Evolutionary conservation across 2,797 vertebrate genomes (phyloP).

Genomic region (Sebastes dallii): DNA sequence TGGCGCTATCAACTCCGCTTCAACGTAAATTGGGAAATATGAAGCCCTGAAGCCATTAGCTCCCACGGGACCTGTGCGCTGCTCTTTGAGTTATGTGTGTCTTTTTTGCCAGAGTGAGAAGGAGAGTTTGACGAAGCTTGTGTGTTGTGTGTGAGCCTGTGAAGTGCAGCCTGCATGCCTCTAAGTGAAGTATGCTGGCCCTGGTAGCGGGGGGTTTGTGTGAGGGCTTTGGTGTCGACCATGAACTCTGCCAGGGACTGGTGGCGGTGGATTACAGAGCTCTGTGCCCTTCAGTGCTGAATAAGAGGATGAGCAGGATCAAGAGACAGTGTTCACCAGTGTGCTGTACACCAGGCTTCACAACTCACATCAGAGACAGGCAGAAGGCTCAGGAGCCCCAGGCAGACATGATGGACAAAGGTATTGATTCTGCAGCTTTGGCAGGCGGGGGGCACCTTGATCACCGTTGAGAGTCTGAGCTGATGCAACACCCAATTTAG

Average conservation of each 20-base stretch:
- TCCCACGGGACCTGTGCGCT: not conserved
- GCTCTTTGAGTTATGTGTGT: constrained; percentile 24
- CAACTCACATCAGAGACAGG: constrained; percentile 48
- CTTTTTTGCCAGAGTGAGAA: constrained; percentile 7
- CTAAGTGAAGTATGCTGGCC: constrained; percentile 23
- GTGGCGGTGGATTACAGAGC: constrained; percentile 61
- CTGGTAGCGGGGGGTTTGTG: constrained; percentile 12
- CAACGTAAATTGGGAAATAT: constrained; percentile 27
- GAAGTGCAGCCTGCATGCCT: constrained; percentile 2
- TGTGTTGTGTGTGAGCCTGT: constrained; percentile 11
- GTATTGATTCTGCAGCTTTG: constrained; percentile 56
- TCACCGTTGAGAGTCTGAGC: constrained; percentile 12
- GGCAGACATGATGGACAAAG: constrained; percentile 41
- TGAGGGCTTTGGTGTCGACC: constrained; percentile 58
- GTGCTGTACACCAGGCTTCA: constrained; percentile 55
- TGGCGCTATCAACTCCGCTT: constrained; percentile 7
- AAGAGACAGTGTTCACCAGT: constrained; percentile 57
- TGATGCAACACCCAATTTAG: constrained; percentile 23
- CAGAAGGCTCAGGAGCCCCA: constrained; percentile 40
- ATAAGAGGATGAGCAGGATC: constrained; percentile 69
- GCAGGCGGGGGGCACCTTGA: constrained; percentile 27
- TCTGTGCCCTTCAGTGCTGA: constrained; percentile 60
- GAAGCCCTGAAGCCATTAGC: constrained; percentile 26
- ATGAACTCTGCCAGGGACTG: constrained; percentile 54
- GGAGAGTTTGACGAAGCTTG: constrained; percentile 13